Evolutionary conservation across 2,797 vertebrate genomes (phyloP).

Genomic region (Coreius guichenoti): DNA sequence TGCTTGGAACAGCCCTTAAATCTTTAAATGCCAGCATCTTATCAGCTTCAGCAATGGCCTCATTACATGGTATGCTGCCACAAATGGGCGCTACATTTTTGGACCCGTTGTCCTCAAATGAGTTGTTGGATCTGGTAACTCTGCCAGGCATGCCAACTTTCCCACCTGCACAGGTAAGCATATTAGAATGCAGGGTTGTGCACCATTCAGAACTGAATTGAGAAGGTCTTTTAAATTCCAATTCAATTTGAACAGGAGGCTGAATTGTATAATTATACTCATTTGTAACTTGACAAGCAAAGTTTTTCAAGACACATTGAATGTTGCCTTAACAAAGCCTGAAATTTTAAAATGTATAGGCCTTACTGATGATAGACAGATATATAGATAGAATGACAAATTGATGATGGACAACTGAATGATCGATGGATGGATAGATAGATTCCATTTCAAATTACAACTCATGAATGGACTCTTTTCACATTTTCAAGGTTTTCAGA

Average conservation of each 20-base stretch:
- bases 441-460: background rate
- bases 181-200: background rate
- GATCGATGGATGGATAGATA: background rate
- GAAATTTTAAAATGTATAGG: background rate
- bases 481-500: no score
- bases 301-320: background rate
- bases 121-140: slow-evolving; percentile 80
- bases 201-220: background rate
- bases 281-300: background rate
- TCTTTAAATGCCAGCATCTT: slow-evolving; percentile 76
- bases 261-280: background rate
- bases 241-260: background rate
- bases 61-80: slow-evolving; percentile 80
- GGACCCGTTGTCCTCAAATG: slow-evolving; percentile 76
- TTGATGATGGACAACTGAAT: no score
- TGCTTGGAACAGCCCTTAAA: slow-evolving; percentile 78
- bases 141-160: slow-evolving; percentile 74
- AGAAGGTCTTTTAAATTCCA: background rate
- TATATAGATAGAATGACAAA: background rate
- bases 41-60: slow-evolving; percentile 71
- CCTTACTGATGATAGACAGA: background rate
- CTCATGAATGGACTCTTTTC: no score
- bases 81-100: slow-evolving; percentile 84
- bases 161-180: slow-evolving; percentile 83
- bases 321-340: background rate